Conservation (phyloP, 2,113 vertebrate genomes). For the Datnioides undecimradiatus region DNA sequence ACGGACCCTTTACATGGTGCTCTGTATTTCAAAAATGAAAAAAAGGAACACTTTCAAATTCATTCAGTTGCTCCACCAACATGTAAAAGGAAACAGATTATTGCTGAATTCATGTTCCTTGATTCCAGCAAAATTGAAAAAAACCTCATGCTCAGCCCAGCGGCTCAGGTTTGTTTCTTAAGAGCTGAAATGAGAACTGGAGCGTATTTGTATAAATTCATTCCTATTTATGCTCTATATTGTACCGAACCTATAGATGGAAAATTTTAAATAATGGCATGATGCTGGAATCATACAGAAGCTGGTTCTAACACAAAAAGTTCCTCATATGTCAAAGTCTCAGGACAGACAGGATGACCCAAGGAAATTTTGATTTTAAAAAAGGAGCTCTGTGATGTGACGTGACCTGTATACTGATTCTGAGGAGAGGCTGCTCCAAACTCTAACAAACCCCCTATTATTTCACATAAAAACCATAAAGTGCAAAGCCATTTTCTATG, state of each 20-base stretch:
- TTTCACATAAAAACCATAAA: conserved; percentile 58
- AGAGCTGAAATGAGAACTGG: conserved; percentile 52
- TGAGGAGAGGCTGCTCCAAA: conserved; percentile 25
- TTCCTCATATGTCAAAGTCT: conserved; percentile 31
- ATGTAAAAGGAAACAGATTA: conserved; percentile 72
- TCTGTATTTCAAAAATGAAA: conserved; percentile 68
- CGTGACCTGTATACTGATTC: conserved; percentile 5
- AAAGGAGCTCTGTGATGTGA: conserved; percentile 1
- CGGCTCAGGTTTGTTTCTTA: conserved; percentile 47
- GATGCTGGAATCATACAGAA: conserved; percentile 63
- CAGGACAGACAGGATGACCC: conserved; percentile 37
- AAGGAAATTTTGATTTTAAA: conserved; percentile 21
- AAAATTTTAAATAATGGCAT: conserved; percentile 29
- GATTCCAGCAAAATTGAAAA: conserved; percentile 73
- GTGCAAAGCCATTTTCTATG: conserved; percentile 46
- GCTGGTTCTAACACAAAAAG: conserved; percentile 52
- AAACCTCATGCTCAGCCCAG: conserved; percentile 61
- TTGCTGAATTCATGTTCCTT: conserved; percentile 82
- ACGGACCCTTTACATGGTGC: conserved; percentile 74
- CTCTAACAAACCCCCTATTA: conserved; percentile 8
- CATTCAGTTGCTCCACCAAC: conserved; percentile 46
- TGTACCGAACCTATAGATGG: conserved; percentile 34
- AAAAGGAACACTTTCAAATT: conserved; percentile 42
- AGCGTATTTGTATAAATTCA: conserved; percentile 42
- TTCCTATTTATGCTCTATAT: conserved; percentile 42